Conservation (phyloP, 2,888 invertebrate species). For the Anthrax anthrax region DNA sequence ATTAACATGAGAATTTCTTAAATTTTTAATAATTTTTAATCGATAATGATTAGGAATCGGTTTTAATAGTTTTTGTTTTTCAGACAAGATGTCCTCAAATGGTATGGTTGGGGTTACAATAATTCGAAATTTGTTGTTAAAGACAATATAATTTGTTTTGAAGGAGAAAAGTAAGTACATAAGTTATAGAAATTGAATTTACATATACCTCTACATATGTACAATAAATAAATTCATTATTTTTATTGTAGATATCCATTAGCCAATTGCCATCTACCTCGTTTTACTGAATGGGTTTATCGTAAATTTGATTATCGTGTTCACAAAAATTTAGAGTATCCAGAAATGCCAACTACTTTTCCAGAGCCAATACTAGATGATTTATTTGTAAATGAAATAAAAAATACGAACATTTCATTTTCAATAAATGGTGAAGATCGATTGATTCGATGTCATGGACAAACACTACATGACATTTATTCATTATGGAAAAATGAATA, state of each 20-base stretch:
- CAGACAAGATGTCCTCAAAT: constrained; percentile 85
- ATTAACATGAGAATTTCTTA: too few relatives aligned
- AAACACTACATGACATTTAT: constrained; percentile 81
- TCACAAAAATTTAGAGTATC: constrained; percentile 29
- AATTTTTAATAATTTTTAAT: too few relatives aligned
- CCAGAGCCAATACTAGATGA: constrained; percentile 50
- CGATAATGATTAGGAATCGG: too few relatives aligned
- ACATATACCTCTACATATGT: neutral
- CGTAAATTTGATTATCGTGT: constrained; percentile 55
- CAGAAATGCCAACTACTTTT: constrained; percentile 45
- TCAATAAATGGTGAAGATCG: constrained; percentile 71
- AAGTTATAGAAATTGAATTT: too few relatives aligned
- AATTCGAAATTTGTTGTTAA: constrained; percentile 74
- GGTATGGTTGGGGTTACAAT: constrained; percentile 99
- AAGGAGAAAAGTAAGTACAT: constrained; percentile 71
- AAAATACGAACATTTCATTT: constrained; percentile 39
- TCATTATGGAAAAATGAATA: constrained; percentile 57
- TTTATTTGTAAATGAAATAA: constrained; percentile 44
- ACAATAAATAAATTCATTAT: neutral
- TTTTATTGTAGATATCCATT: constrained; percentile 53
- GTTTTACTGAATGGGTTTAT: constrained; percentile 67
- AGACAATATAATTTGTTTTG: constrained; percentile 50
- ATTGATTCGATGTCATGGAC: constrained; percentile 79
- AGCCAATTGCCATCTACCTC: constrained; percentile 51
- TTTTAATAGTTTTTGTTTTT: too few relatives aligned